Conservation (phyloP, 2,797 vertebrate genomes). For the Ispidina lecontei region DNA sequence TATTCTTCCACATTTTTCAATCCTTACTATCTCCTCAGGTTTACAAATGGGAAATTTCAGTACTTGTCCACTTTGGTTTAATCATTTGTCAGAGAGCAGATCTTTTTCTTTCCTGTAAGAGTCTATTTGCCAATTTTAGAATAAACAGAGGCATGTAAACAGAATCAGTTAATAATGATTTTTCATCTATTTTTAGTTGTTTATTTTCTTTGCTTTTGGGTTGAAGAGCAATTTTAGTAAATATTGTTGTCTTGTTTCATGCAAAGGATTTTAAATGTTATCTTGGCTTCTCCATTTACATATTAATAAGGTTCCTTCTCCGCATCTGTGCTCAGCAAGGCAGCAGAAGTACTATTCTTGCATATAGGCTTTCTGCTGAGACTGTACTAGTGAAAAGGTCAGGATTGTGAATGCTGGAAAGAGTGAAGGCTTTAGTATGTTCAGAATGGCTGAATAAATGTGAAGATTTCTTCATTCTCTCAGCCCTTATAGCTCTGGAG, state of each 20-base stretch:
- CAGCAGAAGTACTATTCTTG: background rate
- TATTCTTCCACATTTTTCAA: background rate
- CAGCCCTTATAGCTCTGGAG: background rate
- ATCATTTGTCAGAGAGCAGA: background rate
- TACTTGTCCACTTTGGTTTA: background rate
- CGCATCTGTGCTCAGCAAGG: conserved; percentile 11
- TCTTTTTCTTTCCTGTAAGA: background rate
- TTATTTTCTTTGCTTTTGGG: background rate
- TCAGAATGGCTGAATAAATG: background rate
- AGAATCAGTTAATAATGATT: background rate
- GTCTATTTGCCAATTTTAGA: background rate
- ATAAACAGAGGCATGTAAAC: background rate
- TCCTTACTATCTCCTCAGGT: background rate
- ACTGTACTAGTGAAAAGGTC: conserved; percentile 13
- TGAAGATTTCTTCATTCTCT: background rate
- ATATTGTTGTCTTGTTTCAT: background rate
- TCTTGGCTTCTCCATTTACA: background rate
- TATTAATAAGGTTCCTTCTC: conserved; percentile 14
- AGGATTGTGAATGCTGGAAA: background rate
- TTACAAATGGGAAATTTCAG: background rate
- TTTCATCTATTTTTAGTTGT: background rate
- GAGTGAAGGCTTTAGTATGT: background rate
- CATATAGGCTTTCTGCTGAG: conserved; percentile 38
- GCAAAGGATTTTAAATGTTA: background rate
- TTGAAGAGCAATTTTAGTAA: conserved; percentile 27